Evolutionary conservation across 2,888 invertebrate species (phyloP), one percentile per base, ranked within the genome.

Genomic region (Atrina japonica): DNA sequence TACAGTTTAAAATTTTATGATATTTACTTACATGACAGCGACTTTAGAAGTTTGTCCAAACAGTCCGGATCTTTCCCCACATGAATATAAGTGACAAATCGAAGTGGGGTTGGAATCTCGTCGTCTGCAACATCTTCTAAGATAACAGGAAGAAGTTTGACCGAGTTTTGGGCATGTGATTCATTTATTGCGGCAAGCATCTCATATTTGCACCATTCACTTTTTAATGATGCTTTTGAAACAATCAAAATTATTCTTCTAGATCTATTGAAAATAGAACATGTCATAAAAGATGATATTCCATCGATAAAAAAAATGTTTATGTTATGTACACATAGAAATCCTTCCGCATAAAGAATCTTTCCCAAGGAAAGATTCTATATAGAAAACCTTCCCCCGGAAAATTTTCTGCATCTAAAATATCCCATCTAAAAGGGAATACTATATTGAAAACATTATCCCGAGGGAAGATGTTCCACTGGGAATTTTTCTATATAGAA

Each of bases 191-290:
- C 55, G 25, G 50, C 27, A 27, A 66, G 27, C 66, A 66, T 66
- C 23, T 66, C 58, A 58, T 59, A 66, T 5, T 59, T 66, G 30
- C 66, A 49, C 66, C 66, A 66, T 27, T 59, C 58, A 23, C 59
- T 66, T 25, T 47, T 18, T 27, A 66, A 29, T 5, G 66, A 66
- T 3, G 66, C 35, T 25, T 58, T 49, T 5, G 66, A 66, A 16
- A 66, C 58, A 18, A 66, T 45, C 50, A 66, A 23, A 35, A 66
- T 29, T 2, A 59, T 45, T n/a, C 49, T 29, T n/a, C 41, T 56
- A 5, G 58, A 59, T 14, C 66, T 66, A n/a, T n/a, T n/a, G n/a
- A n/a, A n/a, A n/a, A n/a, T n/a, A n/a, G n/a, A n/a, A n/a, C 9
- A 43, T n/a, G 47, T n/a, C 11, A 3, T 25, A 40, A 43, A 9